Evolutionary conservation across 2,888 invertebrate genomes (phyloP).

Genomic region (Agrotis clavis): DNA sequence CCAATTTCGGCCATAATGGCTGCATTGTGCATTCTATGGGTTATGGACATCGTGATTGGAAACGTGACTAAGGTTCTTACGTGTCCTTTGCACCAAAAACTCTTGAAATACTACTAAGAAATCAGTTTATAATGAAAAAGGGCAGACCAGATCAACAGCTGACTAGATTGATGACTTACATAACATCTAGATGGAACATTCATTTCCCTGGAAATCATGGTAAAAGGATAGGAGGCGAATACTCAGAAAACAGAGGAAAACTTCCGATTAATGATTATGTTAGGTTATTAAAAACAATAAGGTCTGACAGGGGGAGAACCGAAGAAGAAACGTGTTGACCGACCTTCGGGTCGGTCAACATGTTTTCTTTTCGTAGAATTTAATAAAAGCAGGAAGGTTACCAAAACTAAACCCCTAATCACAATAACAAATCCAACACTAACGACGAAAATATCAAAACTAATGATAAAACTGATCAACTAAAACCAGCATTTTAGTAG

Average conservation of each 20-base stretch:
- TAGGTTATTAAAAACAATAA: too few relatives aligned
- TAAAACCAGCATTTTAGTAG: slow-evolving; percentile 14
- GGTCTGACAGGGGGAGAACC: too few relatives aligned
- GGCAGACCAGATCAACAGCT: neutral
- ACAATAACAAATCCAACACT: neutral
- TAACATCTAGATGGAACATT: neutral
- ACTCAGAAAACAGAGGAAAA: neutral
- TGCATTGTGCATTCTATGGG: neutral
- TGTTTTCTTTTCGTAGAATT: too few relatives aligned
- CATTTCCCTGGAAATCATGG: neutral
- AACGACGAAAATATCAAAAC: slow-evolving; percentile 33
- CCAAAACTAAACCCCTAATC: neutral
- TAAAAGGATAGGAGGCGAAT: neutral
- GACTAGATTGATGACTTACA: neutral
- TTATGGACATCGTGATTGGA: neutral
- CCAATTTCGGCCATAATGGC: neutral
- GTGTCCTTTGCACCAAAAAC: neutral
- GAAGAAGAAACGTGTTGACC: too few relatives aligned
- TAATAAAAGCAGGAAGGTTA: too few relatives aligned
- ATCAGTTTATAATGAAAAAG: neutral
- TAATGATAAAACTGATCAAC: slow-evolving; percentile 27
- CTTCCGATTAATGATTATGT: too few relatives aligned
- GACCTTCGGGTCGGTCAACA: too few relatives aligned
- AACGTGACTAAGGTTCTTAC: too few relatives aligned
- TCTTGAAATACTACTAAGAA: neutral